A percentile compares a stretch with the other conserved stretches of the same genome.
phyloP scores from a whole-genome alignment of 2,888 invertebrate species.

The Netelia fuscicornis region DNA sequence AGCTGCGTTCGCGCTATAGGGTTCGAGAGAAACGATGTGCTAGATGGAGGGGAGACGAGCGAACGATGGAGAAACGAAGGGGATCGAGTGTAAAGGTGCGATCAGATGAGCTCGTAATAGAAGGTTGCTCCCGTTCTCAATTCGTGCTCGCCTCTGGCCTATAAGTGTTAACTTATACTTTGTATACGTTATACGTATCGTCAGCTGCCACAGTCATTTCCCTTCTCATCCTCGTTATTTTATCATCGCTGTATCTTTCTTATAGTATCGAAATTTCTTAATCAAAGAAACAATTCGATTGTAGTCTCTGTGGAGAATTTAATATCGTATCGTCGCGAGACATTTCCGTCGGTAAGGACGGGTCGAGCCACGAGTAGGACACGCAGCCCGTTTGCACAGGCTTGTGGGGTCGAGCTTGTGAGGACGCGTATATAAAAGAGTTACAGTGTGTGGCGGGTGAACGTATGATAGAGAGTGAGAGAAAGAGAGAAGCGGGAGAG shows the following conservation, averaged over 20 bases:
- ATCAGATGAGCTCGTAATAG: constrained; percentile 47
- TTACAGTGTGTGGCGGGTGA: constrained; percentile 34
- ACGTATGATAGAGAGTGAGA: constrained; percentile 4
- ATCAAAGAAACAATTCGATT: no score
- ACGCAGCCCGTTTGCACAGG: constrained; percentile 5
- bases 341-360: background rate
- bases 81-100: constrained; percentile 54
- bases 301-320: background rate
- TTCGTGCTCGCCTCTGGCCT: background rate
- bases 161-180: background rate
- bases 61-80: background rate
- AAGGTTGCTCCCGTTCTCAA: constrained; percentile 46
- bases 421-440: constrained; percentile 57
- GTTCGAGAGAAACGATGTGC: constrained; percentile 22
- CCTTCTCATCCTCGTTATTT: no score
- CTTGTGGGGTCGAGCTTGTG: constrained; percentile 37
- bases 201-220: background rate
- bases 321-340: no score
- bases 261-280: no score
- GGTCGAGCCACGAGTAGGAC: background rate
- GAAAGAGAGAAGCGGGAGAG: constrained; percentile 8
- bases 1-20: constrained; percentile 1
- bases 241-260: no score
- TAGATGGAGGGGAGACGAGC: background rate
- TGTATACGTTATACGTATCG: background rate